Conservation (phyloP, 2,888 invertebrate species). For the Branchellion lobata region DNA sequence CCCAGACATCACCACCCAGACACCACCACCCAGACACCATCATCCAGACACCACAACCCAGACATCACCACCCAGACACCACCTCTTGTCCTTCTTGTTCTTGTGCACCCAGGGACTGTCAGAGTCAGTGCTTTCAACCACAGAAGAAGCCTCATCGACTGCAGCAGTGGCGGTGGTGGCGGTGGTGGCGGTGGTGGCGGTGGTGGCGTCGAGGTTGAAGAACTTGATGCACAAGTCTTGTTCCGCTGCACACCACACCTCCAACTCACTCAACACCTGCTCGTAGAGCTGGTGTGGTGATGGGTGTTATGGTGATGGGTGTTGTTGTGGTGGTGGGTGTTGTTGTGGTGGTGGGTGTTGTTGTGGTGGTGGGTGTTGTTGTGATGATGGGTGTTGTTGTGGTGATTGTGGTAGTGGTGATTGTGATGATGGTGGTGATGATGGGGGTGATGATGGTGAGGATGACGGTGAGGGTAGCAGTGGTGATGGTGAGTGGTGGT, state of each 20-base stretch:
- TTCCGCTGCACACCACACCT: slow-evolving; percentile 86
- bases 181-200: neutral
- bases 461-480: neutral
- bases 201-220: slow-evolving; percentile 71
- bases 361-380: slow-evolving; percentile 62
- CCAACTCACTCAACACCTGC: slow-evolving; percentile 81
- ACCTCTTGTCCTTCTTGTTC: neutral
- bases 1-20: too few species aligned
- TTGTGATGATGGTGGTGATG: slow-evolving; percentile 4
- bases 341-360: slow-evolving; percentile 57
- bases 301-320: slow-evolving; percentile 40
- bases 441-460: too few species aligned
- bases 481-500: neutral
- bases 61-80: too few species aligned
- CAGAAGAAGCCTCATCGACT: neutral
- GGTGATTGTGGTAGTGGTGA: too few species aligned
- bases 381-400: slow-evolving; percentile 49
- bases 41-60: too few species aligned
- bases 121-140: neutral
- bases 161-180: neutral
- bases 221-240: slow-evolving; percentile 91
- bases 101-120: slow-evolving; percentile 40
- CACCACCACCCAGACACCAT: too few species aligned
- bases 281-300: slow-evolving; percentile 69
- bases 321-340: slow-evolving; percentile 59